Evolutionary conservation across 2,113 vertebrate genomes (phyloP), one percentile per base, ranked within the genome.

Genomic region (Ellobius talpinus): DNA sequence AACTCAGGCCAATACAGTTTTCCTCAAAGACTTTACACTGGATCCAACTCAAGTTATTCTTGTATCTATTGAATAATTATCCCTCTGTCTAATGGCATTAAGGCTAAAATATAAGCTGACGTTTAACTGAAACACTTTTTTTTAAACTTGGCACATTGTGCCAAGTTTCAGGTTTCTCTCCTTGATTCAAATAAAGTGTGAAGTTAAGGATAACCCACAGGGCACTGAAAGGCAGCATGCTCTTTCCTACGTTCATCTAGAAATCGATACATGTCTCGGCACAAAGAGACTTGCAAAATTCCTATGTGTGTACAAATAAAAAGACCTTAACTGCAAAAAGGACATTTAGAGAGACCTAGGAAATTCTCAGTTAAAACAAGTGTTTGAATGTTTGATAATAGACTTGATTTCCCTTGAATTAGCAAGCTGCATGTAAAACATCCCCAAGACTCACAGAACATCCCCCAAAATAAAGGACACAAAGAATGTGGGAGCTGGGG

Each of bases 381-480:
- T 47, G 58, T 76, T 66, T 36, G 13, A 65, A 84, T 3, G 33
- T 7, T 95, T 66, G 13, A 50, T 55, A 88, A 74, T 58, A 39
- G 33, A 61, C 24, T 31, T 23, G 24, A 24, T 58, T 91, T 92
- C 61, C n/a, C 79, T 96, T 94, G n/a, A 45, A 73, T 82, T 95
- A 24, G 39, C 5, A 77, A 81, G 50, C 9, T 31, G 39, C 36
- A 52, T 26, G 3, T 42, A 66, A 17, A 4, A 17, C 23, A 42
- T 45, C 7, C n/a, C 14, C 58, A 42, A 14, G n/a, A 23, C 55
- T 84, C 21, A 16, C n/a, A 23, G 23, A 84, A 42, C 12, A 84
- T 63, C 23, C 24, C 24, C 23, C 36, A 50, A 31, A 63, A 82
- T 16, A 65, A 42, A 85, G 14, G 39, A 85, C 26, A 65, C n/a